These are phyloP conservation scores for Globicephala melas DNA, from an alignment of 2,113 vertebrate genomes.

Conservation along the genomic window DNA sequence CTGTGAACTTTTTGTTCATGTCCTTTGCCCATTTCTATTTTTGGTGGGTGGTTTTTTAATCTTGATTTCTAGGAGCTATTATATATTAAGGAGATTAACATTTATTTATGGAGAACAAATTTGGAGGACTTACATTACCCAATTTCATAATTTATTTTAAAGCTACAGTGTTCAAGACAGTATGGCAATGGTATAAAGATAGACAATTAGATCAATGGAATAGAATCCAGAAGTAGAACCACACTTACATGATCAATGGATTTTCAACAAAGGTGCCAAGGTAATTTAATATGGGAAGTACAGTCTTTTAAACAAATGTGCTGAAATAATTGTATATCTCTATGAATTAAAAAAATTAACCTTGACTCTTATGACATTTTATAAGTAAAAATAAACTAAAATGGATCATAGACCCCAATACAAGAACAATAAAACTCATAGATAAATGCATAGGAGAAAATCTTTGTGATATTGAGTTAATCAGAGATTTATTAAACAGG, in stretches of 20 bases:
- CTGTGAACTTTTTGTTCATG: neutral
- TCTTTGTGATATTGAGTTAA: neutral
- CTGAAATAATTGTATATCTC: neutral
- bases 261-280: neutral
- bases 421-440: neutral
- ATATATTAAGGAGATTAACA: neutral
- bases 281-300: neutral
- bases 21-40: neutral
- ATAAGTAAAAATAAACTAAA: slow-evolving; percentile 27
- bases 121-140: neutral
- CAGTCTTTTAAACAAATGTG: neutral
- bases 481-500: neutral
- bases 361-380: neutral
- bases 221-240: neutral
- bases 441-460: neutral
- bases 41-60: neutral
- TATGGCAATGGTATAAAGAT: neutral
- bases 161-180: neutral
- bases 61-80: neutral
- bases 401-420: neutral
- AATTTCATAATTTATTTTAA: slow-evolving; percentile 1
- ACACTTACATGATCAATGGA: neutral
- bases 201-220: neutral
- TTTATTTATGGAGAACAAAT: neutral
- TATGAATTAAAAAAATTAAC: neutral